These are phyloP conservation scores for Macrosoma leucophasiata DNA, from an alignment of 2,888 invertebrate genomes.

Conservation along the genomic window DNA sequence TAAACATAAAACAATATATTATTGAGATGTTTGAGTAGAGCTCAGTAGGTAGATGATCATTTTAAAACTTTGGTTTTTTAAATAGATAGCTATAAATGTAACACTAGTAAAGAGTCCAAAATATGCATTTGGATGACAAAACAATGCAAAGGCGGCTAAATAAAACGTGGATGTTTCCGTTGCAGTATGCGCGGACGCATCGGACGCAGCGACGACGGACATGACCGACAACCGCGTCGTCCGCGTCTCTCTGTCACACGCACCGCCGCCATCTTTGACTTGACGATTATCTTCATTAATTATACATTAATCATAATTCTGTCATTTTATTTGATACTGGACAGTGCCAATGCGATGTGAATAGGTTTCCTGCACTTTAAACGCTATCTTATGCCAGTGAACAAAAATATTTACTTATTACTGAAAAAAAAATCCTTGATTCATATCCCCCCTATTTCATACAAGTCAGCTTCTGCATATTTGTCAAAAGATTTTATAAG, in stretches of 20 bases:
- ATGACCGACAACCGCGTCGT: conserved; percentile 39
- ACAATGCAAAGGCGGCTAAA: conserved; percentile 30
- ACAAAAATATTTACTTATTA: not conserved
- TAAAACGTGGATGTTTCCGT: conserved; percentile 36
- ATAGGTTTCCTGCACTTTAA: no score
- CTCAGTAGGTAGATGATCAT: no score
- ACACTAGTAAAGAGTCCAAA: no score
- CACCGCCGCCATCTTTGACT: conserved; percentile 9
- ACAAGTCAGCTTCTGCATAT: no score
- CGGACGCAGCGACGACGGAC: conserved; percentile 49
- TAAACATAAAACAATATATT: no score
- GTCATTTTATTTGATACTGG: not conserved
- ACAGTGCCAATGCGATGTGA: not conserved
- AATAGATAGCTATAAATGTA: no score
- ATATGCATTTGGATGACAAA: no score
- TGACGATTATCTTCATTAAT: conserved; percentile 3
- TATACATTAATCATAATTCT: conserved; percentile 2
- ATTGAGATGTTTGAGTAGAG: no score
- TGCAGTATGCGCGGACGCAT: conserved; percentile 29
- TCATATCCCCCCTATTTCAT: no score
- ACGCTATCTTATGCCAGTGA: not conserved
- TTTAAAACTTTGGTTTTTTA: no score
- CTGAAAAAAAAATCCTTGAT: not conserved
- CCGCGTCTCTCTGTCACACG: conserved; percentile 12
- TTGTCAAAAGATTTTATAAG: no score